A percentile compares a stretch with the other conserved stretches of the same genome.
Evolutionary conservation across 2,797 vertebrate species (phyloP).

Genomic region (Rhincodon typus): DNA sequence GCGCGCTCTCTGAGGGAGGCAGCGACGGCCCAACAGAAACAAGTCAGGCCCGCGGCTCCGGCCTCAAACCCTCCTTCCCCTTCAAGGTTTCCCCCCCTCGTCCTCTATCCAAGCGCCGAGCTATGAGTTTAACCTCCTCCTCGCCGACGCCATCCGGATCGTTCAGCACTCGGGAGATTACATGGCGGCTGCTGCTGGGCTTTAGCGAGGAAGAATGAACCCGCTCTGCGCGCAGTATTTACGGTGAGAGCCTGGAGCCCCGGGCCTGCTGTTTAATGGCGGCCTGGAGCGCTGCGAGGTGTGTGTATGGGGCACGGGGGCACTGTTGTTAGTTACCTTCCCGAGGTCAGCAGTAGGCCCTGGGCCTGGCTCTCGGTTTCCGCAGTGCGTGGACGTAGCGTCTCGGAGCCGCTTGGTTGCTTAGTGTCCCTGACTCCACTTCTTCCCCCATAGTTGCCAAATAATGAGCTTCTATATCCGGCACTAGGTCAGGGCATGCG

Average conservation of each 20-base stretch:
- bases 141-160: slow-evolving; percentile 44
- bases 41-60: not conserved
- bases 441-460: not conserved
- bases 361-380: not conserved
- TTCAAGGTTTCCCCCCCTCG: slow-evolving; percentile 21
- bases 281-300: slow-evolving; percentile 19
- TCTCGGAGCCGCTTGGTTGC: not conserved
- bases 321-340: not conserved
- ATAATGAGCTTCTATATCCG: not conserved
- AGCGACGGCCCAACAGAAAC: slow-evolving; percentile 4
- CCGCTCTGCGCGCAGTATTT: slow-evolving; percentile 69
- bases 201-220: slow-evolving; percentile 60
- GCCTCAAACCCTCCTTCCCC: slow-evolving; percentile 28
- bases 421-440: not conserved
- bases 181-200: slow-evolving; percentile 55
- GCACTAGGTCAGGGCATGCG: not conserved
- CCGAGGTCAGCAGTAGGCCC: not conserved
- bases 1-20: slow-evolving; percentile 34
- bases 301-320: not conserved
- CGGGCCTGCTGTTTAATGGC: slow-evolving; percentile 18
- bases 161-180: slow-evolving; percentile 49
- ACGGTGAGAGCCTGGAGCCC: slow-evolving; percentile 53
- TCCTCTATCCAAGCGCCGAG: slow-evolving; percentile 48
- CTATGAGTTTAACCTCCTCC: slow-evolving; percentile 44
- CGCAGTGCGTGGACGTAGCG: slow-evolving; percentile 9